Evolutionary conservation across 2,888 invertebrate species (phyloP).

Genomic region (Drosophila neonasuta): DNA sequence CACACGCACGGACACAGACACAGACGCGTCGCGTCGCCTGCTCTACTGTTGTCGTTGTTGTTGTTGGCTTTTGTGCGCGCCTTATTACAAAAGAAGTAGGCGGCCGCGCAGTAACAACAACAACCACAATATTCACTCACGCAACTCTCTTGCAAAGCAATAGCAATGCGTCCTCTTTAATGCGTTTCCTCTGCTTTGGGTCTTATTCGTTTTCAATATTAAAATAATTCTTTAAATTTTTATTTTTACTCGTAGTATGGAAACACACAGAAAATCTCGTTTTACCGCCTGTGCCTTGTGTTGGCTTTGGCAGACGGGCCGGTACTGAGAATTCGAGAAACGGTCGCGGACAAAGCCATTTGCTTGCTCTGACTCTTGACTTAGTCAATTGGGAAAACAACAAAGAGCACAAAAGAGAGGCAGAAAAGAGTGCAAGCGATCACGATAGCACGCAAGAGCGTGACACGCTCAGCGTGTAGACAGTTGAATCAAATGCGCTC

Average conservation of each 20-base stretch:
- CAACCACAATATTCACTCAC: constrained; percentile 31
- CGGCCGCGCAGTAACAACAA: constrained; percentile 41
- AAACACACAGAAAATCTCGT: constrained; percentile 38
- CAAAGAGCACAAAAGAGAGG: constrained; percentile 8
- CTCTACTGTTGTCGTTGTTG: constrained; percentile 25
- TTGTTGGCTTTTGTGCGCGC: constrained; percentile 47
- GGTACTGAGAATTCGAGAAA: constrained; percentile 38
- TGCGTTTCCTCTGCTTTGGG: constrained; percentile 26
- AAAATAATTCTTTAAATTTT: constrained; percentile 40
- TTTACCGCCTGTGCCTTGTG: constrained; percentile 47
- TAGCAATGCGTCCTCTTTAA: constrained; percentile 29
- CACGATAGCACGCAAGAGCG: background rate
- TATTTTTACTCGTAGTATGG: constrained; percentile 5
- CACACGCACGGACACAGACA: constrained; percentile 10
- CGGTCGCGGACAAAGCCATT: constrained; percentile 29
- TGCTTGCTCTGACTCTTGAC: constrained; percentile 30
- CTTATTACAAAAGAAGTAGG: constrained; percentile 47
- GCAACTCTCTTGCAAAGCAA: constrained; percentile 36
- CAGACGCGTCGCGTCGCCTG: constrained; percentile 16
- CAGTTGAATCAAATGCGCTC: background rate
- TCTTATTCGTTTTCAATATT: constrained; percentile 31
- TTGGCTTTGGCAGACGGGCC: constrained; percentile 45
- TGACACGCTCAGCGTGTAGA: background rate
- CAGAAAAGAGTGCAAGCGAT: constrained; percentile 15
- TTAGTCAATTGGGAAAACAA: constrained; percentile 3